Percentiles rank a stretch among this genome's conserved stretches.
Conservation (phyloP, 2,797 vertebrate species). For the Sebastes cheni region DNA sequence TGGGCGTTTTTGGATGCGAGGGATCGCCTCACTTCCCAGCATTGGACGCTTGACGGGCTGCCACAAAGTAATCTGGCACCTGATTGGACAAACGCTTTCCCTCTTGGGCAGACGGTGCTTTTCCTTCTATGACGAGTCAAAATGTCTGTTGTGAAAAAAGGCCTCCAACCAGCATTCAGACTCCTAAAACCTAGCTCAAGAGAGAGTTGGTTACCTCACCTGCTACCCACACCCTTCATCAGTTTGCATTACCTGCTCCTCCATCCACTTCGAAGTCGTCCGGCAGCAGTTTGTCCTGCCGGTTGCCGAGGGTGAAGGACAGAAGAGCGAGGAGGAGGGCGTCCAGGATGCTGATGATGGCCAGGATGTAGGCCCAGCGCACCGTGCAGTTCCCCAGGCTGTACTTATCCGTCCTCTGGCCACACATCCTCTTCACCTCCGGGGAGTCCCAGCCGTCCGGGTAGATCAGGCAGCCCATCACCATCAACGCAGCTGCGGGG, state of each 20-base stretch:
- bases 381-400: constrained; percentile 92
- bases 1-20: too few relatives aligned
- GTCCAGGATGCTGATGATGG: constrained; percentile 95
- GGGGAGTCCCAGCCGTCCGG: constrained; percentile 96
- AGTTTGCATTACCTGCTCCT: constrained; percentile 77
- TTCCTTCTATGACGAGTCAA: background rate
- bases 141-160: background rate
- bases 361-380: constrained; percentile 98
- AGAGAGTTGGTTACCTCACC: background rate
- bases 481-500: constrained; percentile 80
- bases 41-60: too few relatives aligned
- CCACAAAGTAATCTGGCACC: too few relatives aligned
- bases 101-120: too few relatives aligned
- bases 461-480: constrained; percentile 96
- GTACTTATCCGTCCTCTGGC: constrained; percentile 94
- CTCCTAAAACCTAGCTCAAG: background rate
- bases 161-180: background rate
- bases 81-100: too few relatives aligned
- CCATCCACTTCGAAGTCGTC: constrained; percentile 90
- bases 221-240: background rate
- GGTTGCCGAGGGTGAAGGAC: constrained; percentile 93
- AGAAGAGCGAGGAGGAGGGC: constrained; percentile 91
- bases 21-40: too few relatives aligned
- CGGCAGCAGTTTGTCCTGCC: constrained; percentile 94
- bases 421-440: constrained; percentile 92